Percentiles rank a stretch among this genome's conserved stretches.
Evolutionary conservation across 1,140 invertebrate genomes (phyloP).

Genomic region (Halesus radiatus): DNA sequence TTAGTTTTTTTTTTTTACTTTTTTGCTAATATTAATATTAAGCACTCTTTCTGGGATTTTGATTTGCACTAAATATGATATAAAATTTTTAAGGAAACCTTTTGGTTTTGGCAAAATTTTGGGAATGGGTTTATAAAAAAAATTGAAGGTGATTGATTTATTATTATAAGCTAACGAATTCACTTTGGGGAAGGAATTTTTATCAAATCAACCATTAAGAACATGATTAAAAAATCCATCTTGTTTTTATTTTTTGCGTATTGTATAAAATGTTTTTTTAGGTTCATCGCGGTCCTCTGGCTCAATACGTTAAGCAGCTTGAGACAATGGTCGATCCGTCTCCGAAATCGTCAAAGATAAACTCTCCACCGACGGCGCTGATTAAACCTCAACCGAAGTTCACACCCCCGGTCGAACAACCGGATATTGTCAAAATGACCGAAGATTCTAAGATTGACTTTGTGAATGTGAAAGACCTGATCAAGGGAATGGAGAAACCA

Average conservation of each 20-base stretch:
- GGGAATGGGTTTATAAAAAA: too few species aligned
- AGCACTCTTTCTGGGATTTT: neutral
- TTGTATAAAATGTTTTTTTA: constrained; percentile 52
- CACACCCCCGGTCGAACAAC: constrained; percentile 56
- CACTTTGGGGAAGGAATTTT: neutral
- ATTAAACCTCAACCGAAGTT: constrained; percentile 61
- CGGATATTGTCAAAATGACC: constrained; percentile 57
- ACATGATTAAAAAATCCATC: neutral
- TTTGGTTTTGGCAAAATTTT: too few species aligned
- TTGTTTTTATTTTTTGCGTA: neutral
- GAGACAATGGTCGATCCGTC: constrained; percentile 64
- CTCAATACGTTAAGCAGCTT: constrained; percentile 64
- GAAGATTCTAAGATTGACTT: constrained; percentile 67
- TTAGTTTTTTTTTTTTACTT: neutral
- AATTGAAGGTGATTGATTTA: too few species aligned
- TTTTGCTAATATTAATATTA: constrained; percentile 36
- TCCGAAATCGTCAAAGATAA: constrained; percentile 61
- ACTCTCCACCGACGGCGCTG: constrained; percentile 58
- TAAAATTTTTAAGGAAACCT: too few species aligned
- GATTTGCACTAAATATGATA: neutral
- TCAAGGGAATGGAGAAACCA: constrained; percentile 68
- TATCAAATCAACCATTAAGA: neutral
- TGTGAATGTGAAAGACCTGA: constrained; percentile 69
- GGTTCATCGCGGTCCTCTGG: constrained; percentile 65
- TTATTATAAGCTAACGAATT: neutral